These are phyloP conservation scores for Tupaia chinensis DNA, from an alignment of 2,113 vertebrate genomes.

Conservation along the genomic window DNA sequence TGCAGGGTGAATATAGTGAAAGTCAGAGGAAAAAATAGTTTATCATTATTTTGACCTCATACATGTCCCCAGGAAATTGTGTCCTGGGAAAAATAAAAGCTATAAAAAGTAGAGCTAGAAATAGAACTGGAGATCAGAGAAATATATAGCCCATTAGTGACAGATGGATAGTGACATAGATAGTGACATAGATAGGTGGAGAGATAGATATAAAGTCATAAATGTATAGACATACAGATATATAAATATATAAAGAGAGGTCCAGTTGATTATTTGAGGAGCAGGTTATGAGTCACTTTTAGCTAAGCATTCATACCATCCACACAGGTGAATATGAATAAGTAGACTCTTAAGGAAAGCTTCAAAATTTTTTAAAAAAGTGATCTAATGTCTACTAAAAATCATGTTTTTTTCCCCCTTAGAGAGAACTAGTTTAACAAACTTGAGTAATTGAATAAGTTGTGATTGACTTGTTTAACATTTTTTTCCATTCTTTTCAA, in stretches of 20 bases:
- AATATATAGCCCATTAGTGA: background rate
- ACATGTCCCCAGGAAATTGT: background rate
- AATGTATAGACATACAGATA: background rate
- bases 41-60: background rate
- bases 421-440: background rate
- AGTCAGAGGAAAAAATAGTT: background rate
- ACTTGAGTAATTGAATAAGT: background rate
- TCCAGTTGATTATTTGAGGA: background rate
- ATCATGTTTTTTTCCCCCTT: background rate
- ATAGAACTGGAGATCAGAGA: background rate
- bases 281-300: background rate
- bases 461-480: background rate
- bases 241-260: background rate
- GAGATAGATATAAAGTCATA: background rate
- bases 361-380: background rate
- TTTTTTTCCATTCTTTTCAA: slow-evolving; percentile 29
- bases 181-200: background rate
- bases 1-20: background rate
- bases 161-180: background rate
- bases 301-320: background rate
- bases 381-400: background rate
- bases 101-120: background rate
- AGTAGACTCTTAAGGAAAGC: background rate
- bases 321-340: background rate
- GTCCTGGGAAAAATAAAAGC: background rate